phyloP scores from a whole-genome alignment of 2,113 vertebrate genomes.

The Lathamus discolor region DNA sequence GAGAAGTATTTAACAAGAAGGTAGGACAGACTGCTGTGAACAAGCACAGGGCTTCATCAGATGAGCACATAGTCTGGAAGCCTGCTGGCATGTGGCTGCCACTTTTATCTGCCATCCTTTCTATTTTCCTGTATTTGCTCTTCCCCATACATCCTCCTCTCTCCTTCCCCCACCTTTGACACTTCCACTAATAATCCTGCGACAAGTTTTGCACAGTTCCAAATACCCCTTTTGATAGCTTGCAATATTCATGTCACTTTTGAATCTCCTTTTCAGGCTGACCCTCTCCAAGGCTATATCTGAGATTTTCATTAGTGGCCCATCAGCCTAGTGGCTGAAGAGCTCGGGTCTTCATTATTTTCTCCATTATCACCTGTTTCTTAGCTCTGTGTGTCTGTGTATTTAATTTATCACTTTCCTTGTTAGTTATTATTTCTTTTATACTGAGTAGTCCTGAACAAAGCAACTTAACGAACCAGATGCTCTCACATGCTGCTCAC shows the following conservation, averaged over 20 bases:
- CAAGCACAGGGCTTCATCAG: neutral
- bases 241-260: neutral
- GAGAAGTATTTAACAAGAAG: neutral
- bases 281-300: neutral
- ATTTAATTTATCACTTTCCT: neutral
- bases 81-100: accelerated
- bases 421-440: neutral
- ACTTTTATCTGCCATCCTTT: neutral
- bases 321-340: neutral
- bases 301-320: neutral
- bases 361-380: neutral
- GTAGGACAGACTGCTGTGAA: neutral
- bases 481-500: neutral
- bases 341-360: neutral
- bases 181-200: neutral
- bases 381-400: neutral
- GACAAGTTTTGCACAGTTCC: neutral
- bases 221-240: neutral
- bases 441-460: neutral
- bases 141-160: neutral
- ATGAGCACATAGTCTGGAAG: accelerated
- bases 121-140: neutral
- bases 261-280: neutral
- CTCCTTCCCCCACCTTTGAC: accelerated
- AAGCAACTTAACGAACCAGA: neutral